Evolutionary conservation across 2,888 invertebrate genomes (phyloP).

Genomic region (Tryphoninae sp.): DNA sequence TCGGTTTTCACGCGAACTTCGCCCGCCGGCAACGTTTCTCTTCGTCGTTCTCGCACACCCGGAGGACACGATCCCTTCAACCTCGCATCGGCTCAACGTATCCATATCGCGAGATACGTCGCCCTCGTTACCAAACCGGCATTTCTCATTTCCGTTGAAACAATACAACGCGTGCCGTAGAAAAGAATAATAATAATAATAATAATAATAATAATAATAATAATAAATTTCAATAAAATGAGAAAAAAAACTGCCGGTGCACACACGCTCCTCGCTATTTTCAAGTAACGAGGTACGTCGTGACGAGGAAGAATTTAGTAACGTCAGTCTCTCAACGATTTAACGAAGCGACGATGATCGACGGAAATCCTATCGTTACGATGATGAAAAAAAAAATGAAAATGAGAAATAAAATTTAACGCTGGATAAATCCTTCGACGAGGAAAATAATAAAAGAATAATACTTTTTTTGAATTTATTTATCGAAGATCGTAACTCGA

Average conservation of each 20-base stretch:
- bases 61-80: background rate
- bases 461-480: too few species aligned
- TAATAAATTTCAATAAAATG: background rate
- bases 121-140: constrained; percentile 4
- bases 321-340: background rate
- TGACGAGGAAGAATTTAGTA: background rate
- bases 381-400: background rate
- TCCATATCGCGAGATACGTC: constrained; percentile 7
- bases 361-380: background rate
- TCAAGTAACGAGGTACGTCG: too few species aligned
- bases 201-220: background rate
- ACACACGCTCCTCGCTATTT: too few species aligned
- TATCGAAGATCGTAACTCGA: background rate
- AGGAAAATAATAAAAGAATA: too few species aligned
- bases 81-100: background rate
- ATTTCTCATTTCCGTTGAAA: constrained; percentile 3
- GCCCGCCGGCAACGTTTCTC: constrained; percentile 29
- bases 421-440: too few species aligned
- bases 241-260: too few species aligned
- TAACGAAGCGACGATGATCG: background rate
- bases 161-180: too few species aligned
- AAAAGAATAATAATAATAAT: too few species aligned
- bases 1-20: constrained; percentile 55
- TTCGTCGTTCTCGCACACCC: background rate
- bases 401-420: too few species aligned